phyloP scores from a whole-genome alignment of 2,113 vertebrate genomes.

The Pseudopodoces humilis region DNA sequence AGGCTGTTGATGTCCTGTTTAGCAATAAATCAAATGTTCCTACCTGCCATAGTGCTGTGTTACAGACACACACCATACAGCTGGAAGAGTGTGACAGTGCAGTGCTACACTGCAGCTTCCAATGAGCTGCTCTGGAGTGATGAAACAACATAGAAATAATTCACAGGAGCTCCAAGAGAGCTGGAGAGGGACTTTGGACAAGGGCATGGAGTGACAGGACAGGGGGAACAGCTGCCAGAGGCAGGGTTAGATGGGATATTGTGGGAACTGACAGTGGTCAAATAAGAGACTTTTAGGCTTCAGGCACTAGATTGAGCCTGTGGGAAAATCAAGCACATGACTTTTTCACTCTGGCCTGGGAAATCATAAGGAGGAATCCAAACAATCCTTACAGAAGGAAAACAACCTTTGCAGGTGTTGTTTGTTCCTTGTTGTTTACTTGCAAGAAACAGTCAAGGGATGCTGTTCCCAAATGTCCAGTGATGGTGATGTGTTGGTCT shows the following conservation, averaged over 20 bases:
- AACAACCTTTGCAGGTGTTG: too few relatives aligned
- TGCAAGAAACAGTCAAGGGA: too few relatives aligned
- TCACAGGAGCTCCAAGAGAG: not conserved
- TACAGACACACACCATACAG: not conserved
- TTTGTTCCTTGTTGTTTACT: too few relatives aligned
- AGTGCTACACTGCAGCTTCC: not conserved
- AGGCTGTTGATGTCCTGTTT: not conserved
- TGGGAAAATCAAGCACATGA: too few relatives aligned
- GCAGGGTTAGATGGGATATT: not conserved
- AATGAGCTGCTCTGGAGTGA: rapidly evolving
- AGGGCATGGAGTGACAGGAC: not conserved
- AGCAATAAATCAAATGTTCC: not conserved
- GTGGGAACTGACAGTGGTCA: too few relatives aligned
- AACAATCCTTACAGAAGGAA: too few relatives aligned
- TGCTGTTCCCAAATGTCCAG: too few relatives aligned
- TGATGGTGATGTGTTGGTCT: too few relatives aligned
- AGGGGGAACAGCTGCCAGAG: not conserved
- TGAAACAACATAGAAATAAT: not conserved
- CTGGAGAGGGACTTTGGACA: not conserved
- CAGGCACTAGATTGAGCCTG: too few relatives aligned
- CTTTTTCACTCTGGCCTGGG: too few relatives aligned
- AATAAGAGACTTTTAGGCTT: too few relatives aligned
- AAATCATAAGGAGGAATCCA: too few relatives aligned
- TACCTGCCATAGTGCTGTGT: rapidly evolving
- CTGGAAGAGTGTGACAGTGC: not conserved